Evolutionary conservation across 2,888 invertebrate species (phyloP).

Genomic region (Caenorhabditis drosophilae): DNA sequence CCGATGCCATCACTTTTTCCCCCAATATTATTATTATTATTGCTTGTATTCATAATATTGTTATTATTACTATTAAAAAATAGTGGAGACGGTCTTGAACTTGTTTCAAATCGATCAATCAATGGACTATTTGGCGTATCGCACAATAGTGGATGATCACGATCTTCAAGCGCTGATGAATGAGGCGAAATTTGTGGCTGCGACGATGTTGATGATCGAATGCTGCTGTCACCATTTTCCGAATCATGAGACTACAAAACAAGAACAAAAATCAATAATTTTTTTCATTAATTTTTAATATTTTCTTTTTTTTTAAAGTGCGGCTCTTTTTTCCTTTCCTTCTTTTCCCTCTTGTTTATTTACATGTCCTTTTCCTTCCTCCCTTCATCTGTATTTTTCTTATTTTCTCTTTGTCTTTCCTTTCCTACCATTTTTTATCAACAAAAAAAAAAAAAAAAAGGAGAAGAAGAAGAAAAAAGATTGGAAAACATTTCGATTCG

Average conservation of each 20-base stretch:
- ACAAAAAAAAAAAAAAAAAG: too few species aligned
- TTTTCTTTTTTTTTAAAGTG: too few species aligned
- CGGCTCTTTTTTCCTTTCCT: too few species aligned
- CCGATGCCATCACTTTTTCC: constrained; percentile 11
- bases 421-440: too few species aligned
- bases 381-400: too few species aligned
- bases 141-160: constrained; percentile 32
- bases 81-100: constrained; percentile 6
- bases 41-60: neutral
- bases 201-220: constrained; percentile 41
- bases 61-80: constrained; percentile 13
- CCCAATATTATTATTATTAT: constrained; percentile 13
- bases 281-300: too few species aligned
- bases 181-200: constrained; percentile 47
- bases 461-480: too few species aligned
- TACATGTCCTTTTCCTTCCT: too few species aligned
- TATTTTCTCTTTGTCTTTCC: too few species aligned
- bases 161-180: constrained; percentile 27
- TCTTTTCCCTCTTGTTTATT: too few species aligned
- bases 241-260: constrained; percentile 36
- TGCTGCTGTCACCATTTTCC: constrained; percentile 39
- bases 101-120: constrained; percentile 9
- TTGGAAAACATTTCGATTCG: too few species aligned
- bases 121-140: constrained; percentile 29
- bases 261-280: too few species aligned